Percentiles rank a stretch among this genome's conserved stretches.
Conservation (phyloP, 1,140 invertebrate species). For the Brachionus plicatilis region DNA sequence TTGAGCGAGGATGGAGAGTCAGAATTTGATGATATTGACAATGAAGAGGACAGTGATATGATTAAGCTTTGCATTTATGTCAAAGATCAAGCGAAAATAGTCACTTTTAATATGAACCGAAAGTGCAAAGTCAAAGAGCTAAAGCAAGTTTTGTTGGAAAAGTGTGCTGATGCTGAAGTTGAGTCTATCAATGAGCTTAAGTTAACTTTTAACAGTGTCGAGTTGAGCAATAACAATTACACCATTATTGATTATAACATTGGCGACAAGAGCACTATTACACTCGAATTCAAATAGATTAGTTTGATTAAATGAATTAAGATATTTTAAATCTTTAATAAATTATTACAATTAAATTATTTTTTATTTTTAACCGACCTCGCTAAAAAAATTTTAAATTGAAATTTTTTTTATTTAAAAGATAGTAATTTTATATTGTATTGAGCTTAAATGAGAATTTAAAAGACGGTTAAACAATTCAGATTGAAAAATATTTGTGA, state of each 20-base stretch:
- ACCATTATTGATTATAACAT: conserved; percentile 17
- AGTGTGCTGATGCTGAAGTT: conserved; percentile 12
- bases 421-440: too few relatives aligned
- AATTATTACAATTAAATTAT: not conserved
- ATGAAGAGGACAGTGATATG: not conserved
- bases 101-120: conserved; percentile 15
- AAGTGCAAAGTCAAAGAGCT: conserved; percentile 22
- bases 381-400: too few relatives aligned
- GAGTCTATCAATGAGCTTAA: not conserved
- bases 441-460: too few relatives aligned
- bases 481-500: too few relatives aligned
- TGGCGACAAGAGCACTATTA: conserved; percentile 33
- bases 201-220: conserved; percentile 4
- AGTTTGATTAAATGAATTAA: not conserved
- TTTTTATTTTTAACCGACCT: not conserved
- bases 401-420: too few relatives aligned
- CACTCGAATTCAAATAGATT: conserved; percentile 10
- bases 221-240: conserved; percentile 9
- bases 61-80: conserved; percentile 34
- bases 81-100: conserved; percentile 2
- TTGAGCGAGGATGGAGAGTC: not conserved
- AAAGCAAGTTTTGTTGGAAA: conserved; percentile 27
- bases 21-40: conserved; percentile 9
- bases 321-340: not conserved
- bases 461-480: too few relatives aligned